Percentiles rank a stretch among this genome's conserved stretches.
phyloP scores from a whole-genome alignment of 2,797 vertebrate genomes.

The Galagoides demidoff region DNA sequence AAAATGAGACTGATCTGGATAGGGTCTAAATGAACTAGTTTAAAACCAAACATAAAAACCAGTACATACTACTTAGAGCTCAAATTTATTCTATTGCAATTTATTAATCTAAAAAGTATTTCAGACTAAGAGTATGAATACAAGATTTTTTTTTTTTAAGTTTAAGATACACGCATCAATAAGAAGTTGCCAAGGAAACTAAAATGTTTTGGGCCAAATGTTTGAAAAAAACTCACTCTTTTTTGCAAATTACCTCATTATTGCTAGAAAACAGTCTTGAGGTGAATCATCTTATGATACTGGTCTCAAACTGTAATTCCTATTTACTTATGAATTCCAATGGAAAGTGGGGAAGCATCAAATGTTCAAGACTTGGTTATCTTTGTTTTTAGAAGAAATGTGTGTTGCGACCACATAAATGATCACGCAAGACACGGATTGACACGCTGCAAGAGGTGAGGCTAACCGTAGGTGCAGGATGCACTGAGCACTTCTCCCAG shows the following conservation, averaged over 20 bases:
- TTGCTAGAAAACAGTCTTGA: neutral
- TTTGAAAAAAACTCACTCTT: conserved; percentile 23
- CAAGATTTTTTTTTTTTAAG: neutral
- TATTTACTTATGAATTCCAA: conserved; percentile 1
- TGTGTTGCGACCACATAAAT: neutral
- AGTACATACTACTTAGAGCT: neutral
- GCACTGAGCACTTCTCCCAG: too few species aligned
- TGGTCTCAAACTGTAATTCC: neutral
- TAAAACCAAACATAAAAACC: neutral
- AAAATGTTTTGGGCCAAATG: conserved; percentile 14
- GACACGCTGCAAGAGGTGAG: too few species aligned
- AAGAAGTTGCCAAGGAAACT: neutral
- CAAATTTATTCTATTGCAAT: neutral
- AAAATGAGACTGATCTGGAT: neutral
- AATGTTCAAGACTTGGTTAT: conserved; percentile 69
- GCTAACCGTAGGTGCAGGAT: too few species aligned
- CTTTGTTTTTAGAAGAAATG: conserved; percentile 81
- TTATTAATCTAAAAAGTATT: neutral
- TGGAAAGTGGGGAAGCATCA: neutral
- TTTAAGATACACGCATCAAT: neutral
- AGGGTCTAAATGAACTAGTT: neutral
- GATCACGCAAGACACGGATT: too few species aligned
- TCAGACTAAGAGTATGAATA: neutral
- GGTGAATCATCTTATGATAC: neutral
- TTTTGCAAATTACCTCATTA: conserved; percentile 6